These are phyloP conservation scores for Sarcophaga carnaria DNA, from an alignment of 2,888 invertebrate genomes.

Conservation along the genomic window DNA sequence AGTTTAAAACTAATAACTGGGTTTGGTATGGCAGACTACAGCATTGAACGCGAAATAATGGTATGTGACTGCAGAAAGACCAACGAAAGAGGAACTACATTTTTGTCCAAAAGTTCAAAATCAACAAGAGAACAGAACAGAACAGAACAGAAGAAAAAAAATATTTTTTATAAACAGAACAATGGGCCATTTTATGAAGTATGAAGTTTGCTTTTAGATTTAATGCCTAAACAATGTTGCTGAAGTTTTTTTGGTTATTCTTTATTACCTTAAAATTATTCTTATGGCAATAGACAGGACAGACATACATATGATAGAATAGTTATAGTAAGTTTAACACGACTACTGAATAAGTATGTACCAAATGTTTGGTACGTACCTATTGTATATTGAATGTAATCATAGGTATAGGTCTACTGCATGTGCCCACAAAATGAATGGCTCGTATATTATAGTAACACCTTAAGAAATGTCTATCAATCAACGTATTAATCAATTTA, in stretches of 20 bases:
- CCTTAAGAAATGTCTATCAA: conserved; percentile 68
- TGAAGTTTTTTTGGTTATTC: neutral
- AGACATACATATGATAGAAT: neutral
- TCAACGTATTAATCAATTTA: conserved; percentile 69
- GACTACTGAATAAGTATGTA: neutral
- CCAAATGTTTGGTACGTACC: neutral
- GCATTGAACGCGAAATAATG: conserved; percentile 22
- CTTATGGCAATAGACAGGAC: neutral
- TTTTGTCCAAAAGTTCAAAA: conserved; percentile 55
- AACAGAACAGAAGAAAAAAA: conserved; percentile 3
- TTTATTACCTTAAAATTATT: conserved; percentile 38
- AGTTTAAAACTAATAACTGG: conserved; percentile 58
- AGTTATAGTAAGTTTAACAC: neutral
- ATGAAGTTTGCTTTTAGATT: conserved; percentile 18
- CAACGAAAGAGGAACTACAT: conserved; percentile 7
- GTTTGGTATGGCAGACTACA: conserved; percentile 45
- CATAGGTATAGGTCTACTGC: neutral
- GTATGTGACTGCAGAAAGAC: conserved; percentile 4
- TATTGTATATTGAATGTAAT: neutral
- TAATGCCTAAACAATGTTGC: conserved; percentile 28
- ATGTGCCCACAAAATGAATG: conserved; percentile 14
- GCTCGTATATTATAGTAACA: conserved; percentile 49
- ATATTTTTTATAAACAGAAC: conserved; percentile 20
- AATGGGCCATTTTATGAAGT: conserved; percentile 66
- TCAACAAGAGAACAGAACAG: neutral